These are phyloP conservation scores for Luehdorfia chinensis DNA, from an alignment of 1,140 invertebrate species.

Conservation along the genomic window DNA sequence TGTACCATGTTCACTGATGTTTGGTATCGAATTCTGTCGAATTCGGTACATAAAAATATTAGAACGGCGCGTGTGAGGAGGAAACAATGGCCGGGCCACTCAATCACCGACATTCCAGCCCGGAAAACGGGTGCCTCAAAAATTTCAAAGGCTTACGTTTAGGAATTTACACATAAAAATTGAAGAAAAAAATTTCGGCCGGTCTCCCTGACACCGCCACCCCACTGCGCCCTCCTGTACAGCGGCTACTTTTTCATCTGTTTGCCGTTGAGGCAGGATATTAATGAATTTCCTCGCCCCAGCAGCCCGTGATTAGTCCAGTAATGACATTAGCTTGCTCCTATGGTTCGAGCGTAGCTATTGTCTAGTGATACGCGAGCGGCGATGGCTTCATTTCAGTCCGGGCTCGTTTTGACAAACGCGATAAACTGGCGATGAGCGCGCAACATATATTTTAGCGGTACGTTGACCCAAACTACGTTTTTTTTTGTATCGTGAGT, in stretches of 20 bases:
- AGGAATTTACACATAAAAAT: constrained; percentile 33
- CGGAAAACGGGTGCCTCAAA: constrained; percentile 19
- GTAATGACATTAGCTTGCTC: constrained; percentile 62
- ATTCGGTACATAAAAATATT: too few relatives aligned
- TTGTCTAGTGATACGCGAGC: constrained; percentile 37
- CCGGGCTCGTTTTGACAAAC: not conserved
- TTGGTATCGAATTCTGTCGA: too few relatives aligned
- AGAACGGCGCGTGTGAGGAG: too few relatives aligned
- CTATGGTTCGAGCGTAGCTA: constrained; percentile 31
- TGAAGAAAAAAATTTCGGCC: constrained; percentile 21
- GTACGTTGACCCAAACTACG: too few relatives aligned
- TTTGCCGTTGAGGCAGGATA: constrained; percentile 56
- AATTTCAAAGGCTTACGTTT: constrained; percentile 30
- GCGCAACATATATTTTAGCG: too few relatives aligned
- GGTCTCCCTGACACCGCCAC: constrained; percentile 21
- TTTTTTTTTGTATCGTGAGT: too few relatives aligned
- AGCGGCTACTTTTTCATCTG: constrained; percentile 48
- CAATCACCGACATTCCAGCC: constrained; percentile 20
- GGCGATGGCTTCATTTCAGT: constrained; percentile 21
- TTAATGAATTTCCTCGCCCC: constrained; percentile 69
- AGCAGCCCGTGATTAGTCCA: constrained; percentile 60
- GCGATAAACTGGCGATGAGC: not conserved
- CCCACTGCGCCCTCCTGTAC: constrained; percentile 19
- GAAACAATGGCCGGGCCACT: constrained; percentile 16
- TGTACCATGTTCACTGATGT: too few relatives aligned